These are phyloP conservation scores for Melanostoma mellinum DNA, from an alignment of 2,888 invertebrate species.

Conservation along the genomic window DNA sequence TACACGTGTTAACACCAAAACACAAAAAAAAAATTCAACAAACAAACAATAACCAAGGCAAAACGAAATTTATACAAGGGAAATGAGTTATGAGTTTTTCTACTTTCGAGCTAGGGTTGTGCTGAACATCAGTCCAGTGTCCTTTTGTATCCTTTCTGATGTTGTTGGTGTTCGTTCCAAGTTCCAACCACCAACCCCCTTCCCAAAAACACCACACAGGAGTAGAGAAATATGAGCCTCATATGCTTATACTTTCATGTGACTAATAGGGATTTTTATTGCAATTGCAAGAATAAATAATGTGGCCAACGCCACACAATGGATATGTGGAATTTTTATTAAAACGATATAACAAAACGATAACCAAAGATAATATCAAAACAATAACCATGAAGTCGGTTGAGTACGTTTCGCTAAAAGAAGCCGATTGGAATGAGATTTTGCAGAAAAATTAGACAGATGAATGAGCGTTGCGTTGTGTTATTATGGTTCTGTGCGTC, in stretches of 20 bases:
- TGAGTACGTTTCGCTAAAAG: not conserved
- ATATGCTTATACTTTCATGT: constrained; percentile 60
- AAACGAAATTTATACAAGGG: constrained; percentile 40
- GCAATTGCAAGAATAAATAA: constrained; percentile 71
- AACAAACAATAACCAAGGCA: constrained; percentile 31
- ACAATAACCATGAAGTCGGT: constrained; percentile 44
- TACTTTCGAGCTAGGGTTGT: constrained; percentile 40
- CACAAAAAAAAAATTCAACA: constrained; percentile 20
- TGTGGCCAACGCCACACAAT: constrained; percentile 50
- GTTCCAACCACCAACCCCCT: constrained; percentile 8
- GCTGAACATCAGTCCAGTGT: constrained; percentile 3
- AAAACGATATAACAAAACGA: constrained; percentile 69
- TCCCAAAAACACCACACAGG: constrained; percentile 9
- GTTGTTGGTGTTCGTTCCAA: not conserved
- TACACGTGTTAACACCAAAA: constrained; percentile 63
- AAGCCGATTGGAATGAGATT: constrained; percentile 5
- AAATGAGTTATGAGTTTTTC: constrained; percentile 69
- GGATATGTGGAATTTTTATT: constrained; percentile 69
- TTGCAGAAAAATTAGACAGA: constrained; percentile 58
- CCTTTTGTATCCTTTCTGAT: constrained; percentile 26
- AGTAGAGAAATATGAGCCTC: constrained; percentile 56
- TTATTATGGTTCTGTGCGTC: constrained; percentile 28
- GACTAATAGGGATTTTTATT: constrained; percentile 73
- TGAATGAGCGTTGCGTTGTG: constrained; percentile 36
- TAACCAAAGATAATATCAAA: constrained; percentile 69